phyloP scores from a whole-genome alignment of 2,888 invertebrate genomes.

The Euzophera pinguis region DNA sequence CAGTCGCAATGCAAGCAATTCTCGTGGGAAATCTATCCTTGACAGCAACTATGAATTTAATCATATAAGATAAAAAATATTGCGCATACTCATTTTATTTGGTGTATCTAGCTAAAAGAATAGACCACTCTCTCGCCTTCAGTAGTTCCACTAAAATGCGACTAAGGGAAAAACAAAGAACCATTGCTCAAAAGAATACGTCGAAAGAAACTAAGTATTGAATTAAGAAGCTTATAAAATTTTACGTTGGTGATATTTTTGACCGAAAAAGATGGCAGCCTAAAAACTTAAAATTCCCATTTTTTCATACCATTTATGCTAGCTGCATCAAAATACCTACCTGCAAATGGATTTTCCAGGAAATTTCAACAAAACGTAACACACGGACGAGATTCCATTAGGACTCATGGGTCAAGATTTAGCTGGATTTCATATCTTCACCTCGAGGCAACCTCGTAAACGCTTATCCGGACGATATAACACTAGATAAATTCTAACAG shows the following conservation, averaged over 20 bases:
- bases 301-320: too few relatives aligned
- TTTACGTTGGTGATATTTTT: too few relatives aligned
- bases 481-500: not conserved
- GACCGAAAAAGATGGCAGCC: not conserved
- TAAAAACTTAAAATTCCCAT: not conserved
- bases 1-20: not conserved
- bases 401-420: slow-evolving; percentile 4
- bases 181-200: too few relatives aligned
- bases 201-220: too few relatives aligned
- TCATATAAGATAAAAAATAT: not conserved
- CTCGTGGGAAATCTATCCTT: slow-evolving; percentile 4
- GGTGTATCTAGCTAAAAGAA: too few relatives aligned
- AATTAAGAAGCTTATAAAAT: too few relatives aligned
- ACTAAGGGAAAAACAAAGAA: too few relatives aligned
- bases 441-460: not conserved
- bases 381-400: slow-evolving; percentile 4
- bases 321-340: not conserved
- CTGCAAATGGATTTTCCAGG: not conserved
- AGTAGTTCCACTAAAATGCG: too few relatives aligned
- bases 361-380: not conserved
- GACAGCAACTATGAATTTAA: slow-evolving; percentile 1
- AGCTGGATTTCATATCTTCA: slow-evolving; percentile 1
- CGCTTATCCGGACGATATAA: not conserved
- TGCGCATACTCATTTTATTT: too few relatives aligned
- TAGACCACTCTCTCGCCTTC: too few relatives aligned